Base-by-base conservation (phyloP, 2,888 invertebrate genomes). In the Clusia tigrina region DNA sequence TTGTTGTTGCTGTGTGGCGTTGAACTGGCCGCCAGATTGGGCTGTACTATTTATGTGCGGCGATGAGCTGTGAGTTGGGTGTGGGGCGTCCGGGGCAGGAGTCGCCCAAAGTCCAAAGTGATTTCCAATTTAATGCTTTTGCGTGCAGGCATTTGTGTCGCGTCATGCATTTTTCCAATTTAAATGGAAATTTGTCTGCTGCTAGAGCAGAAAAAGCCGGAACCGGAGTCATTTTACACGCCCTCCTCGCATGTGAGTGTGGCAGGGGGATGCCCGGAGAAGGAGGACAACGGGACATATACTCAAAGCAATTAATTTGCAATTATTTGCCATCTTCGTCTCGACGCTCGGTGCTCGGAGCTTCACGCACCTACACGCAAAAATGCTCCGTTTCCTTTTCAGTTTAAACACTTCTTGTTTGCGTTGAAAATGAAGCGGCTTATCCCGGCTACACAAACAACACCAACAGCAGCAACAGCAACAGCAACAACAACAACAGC, bases 71-170 rank as follows among this genome's bases (percentile, higher is more conserved):
- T 32, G 32, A 32, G 32, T 32, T 32, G 32, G 12, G 12, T 32
- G 32, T 32, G 32, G 12, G 12, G 32, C 32, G 32, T 32, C 12
- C 32, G 6, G 6, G 48, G 74, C 70, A 72, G 1, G 20, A 12
- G 17, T 74, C 73, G 67, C 72, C 56, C 59, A 67, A 69, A 72
- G 74, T 69, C 76, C 71, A 72, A 75, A 79, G 74, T 78, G 77
- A 76, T 78, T 77, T 77, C 78, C 75, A 75, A 79, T 78, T 78
- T 71, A 77, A 77, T 72, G 78, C 70, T 65, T 67, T 75, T 72
- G 74, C 76, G 76, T 71, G 70, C 37, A 59, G 62, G 62, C 57
- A 65, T 62, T 68, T 66, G 54, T 64, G 67, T 64, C 64, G 67
- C 66, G 66, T 70, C 67, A 70, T 65, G 64, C 56, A 70, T 64